Evolutionary conservation across 2,888 invertebrate genomes (phyloP), one percentile per base, ranked within the genome.

Genomic region (Ochropleura leucogaster): DNA sequence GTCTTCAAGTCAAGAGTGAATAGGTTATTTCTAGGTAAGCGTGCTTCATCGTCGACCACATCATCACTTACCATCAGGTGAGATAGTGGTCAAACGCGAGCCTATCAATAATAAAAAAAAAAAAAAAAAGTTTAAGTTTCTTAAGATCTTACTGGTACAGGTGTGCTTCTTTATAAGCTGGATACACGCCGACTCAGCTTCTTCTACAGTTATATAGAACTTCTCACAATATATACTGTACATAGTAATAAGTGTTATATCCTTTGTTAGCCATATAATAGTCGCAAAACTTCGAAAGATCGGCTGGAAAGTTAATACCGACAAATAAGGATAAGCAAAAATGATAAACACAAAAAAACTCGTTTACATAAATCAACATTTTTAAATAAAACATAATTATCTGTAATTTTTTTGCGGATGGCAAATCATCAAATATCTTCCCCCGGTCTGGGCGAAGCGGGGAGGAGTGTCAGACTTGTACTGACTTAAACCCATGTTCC

Each of bases 171-270:
- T 74, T 10, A 77, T 40, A 18, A 67, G 46, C 18, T 59, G 74
- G 10, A 74, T 46, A 46, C 77, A 77, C 20, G 59, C 74, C 4
- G 67, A 77, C n/a, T 74, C 67, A 18, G 77, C 67, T 40, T 77
- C 40, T 8, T 74, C 77, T 8, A 67, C 46, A 40, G 51, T 51
- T 4, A 20, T 46, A 46, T 74, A 74, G 14, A 74, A 74, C 51
- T 77, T 66, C 12, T 74, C 74, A 40, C 74, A 74, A 14, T 30
- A 40, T 5, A 77, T 59, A 49, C 74, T 65, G 57, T 51, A 46
- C 18, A 67, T 20, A 16, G 51, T 74, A 1, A 74, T 18, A 8
- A 74, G 51, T 18, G 40, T 59, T 12, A 77, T 46, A 40, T 77
- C 59, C 51, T 74, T 74, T 77, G 20, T 42, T 18, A 60, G 14